These are phyloP conservation scores for Scalopus aquaticus DNA, from an alignment of 2,113 vertebrate species.

Conservation along the genomic window DNA sequence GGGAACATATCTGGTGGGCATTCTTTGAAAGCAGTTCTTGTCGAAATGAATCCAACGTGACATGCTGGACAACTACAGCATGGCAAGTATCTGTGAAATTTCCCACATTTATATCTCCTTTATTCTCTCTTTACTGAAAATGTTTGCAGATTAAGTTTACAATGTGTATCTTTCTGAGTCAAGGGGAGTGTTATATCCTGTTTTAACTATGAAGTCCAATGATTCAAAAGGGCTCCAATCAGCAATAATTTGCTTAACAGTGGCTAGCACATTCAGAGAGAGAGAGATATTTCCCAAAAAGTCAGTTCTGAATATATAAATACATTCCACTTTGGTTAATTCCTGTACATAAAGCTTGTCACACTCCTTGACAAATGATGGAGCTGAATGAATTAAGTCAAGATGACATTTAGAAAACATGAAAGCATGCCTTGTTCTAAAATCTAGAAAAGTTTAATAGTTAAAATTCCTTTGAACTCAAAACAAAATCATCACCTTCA, in stretches of 20 bases:
- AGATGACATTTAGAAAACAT: not conserved
- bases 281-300: not conserved
- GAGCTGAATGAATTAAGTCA: not conserved
- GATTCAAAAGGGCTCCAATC: constrained; percentile 52
- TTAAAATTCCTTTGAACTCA: not conserved
- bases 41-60: constrained; percentile 78
- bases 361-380: not conserved
- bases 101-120: constrained; percentile 69
- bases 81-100: constrained; percentile 67
- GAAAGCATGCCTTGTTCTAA: not conserved
- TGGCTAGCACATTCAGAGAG: not conserved
- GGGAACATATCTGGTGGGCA: constrained; percentile 77
- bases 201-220: constrained; percentile 36
- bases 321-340: not conserved
- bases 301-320: not conserved
- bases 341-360: not conserved
- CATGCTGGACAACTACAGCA: constrained; percentile 62
- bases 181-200: constrained; percentile 4
- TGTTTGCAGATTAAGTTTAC: constrained; percentile 61
- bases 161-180: constrained; percentile 47
- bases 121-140: constrained; percentile 65
- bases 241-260: constrained; percentile 66
- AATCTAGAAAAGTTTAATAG: not conserved
- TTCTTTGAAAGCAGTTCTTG: constrained; percentile 79
- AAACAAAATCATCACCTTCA: not conserved